A percentile compares a stretch with the other conserved stretches of the same genome.
Conservation (phyloP, 37 sponge, comb jelly and placozoan genomes). For the Diacarnus erythraeanus region DNA sequence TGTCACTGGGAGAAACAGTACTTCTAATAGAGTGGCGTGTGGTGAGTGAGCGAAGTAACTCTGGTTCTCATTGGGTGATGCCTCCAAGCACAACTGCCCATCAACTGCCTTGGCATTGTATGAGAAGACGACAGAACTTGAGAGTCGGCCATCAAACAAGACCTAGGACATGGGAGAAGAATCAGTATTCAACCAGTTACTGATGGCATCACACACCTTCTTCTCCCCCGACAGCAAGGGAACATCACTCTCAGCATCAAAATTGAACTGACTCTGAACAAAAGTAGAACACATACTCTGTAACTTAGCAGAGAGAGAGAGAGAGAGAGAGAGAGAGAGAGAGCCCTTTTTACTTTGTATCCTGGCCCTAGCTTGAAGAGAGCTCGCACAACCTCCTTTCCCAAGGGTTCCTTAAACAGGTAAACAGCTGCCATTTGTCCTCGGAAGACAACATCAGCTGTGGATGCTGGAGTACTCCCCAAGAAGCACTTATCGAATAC, state of each 20-base stretch:
- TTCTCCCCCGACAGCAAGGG: conserved; percentile 48
- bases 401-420: conserved; percentile 74
- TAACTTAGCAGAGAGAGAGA: neutral
- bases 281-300: neutral
- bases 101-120: conserved; percentile 93
- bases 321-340: neutral
- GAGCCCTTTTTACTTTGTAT: conserved; percentile 55
- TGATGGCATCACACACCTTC: conserved; percentile 40
- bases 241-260: conserved; percentile 73
- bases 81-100: conserved; percentile 86
- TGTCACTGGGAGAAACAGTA: conserved; percentile 3
- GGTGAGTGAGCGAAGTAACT: conserved; percentile 83
- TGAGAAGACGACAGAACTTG: conserved; percentile 69
- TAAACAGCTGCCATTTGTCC: conserved; percentile 90
- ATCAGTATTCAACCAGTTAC: neutral
- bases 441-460: conserved; percentile 69
- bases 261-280: conserved; percentile 75
- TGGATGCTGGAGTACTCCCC: conserved; percentile 76
- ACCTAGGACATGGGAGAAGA: conserved; percentile 7
- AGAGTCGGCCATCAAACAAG: conserved; percentile 76
- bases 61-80: conserved; percentile 71
- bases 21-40: conserved; percentile 90
- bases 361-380: conserved; percentile 76
- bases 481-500: conserved; percentile 93
- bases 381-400: conserved; percentile 44